These are phyloP conservation scores for Pica pica DNA, from an alignment of 2,113 vertebrate genomes.

Conservation along the genomic window DNA sequence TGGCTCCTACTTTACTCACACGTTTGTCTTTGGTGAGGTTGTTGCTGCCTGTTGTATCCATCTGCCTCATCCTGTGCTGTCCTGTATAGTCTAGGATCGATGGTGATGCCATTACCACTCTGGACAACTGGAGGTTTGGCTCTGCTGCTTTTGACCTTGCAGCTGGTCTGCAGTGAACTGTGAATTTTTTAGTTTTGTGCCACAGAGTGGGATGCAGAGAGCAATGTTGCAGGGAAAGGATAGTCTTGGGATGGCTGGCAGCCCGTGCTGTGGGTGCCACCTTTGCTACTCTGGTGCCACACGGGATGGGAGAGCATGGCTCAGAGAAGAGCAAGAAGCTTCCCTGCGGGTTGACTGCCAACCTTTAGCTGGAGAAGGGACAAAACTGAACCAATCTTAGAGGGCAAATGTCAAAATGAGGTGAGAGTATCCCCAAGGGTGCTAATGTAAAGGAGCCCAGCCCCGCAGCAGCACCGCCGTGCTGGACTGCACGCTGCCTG, in stretches of 20 bases:
- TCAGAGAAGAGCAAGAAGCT: neutral
- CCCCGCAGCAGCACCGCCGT: accelerated
- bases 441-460: neutral
- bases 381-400: neutral
- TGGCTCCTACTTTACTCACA: neutral
- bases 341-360: neutral
- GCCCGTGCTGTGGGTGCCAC: neutral
- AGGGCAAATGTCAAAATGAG: neutral
- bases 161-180: neutral
- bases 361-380: neutral
- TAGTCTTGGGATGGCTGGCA: neutral
- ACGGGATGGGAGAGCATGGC: accelerated
- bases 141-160: neutral
- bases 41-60: neutral
- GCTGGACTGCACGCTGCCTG: neutral
- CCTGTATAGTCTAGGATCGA: neutral
- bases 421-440: neutral
- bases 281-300: neutral
- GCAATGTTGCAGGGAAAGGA: neutral
- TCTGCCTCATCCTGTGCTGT: neutral
- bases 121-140: neutral
- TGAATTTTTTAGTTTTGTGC: neutral
- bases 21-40: neutral
- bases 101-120: neutral
- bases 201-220: neutral